These are phyloP conservation scores for Harpagifer antarcticus DNA, from an alignment of 2,797 vertebrate species.

Conservation along the genomic window DNA sequence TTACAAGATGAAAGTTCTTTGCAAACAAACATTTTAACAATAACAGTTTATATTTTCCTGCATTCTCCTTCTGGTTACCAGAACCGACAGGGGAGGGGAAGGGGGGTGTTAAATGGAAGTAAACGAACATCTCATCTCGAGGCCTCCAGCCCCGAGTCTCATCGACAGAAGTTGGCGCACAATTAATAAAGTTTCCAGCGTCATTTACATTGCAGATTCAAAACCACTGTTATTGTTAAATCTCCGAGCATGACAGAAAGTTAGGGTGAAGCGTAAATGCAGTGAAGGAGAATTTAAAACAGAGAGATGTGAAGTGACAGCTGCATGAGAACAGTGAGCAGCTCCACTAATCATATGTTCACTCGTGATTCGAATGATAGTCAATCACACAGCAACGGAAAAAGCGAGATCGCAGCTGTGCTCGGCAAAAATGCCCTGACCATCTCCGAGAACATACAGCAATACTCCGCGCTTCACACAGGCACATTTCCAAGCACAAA, in stretches of 20 bases:
- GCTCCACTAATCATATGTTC: slow-evolving; percentile 77
- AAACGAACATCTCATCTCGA: slow-evolving; percentile 78
- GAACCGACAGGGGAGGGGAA: slow-evolving; percentile 67
- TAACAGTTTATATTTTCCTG: slow-evolving; percentile 86
- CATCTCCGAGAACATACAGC: slow-evolving; percentile 72
- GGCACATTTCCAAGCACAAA: slow-evolving; percentile 80
- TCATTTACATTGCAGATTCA: slow-evolving; percentile 79
- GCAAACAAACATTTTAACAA: slow-evolving; percentile 90
- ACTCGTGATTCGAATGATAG: slow-evolving; percentile 73
- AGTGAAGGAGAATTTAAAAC: slow-evolving; percentile 48
- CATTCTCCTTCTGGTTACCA: slow-evolving; percentile 79
- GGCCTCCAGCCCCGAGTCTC: slow-evolving; percentile 78
- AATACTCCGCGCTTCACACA: slow-evolving; percentile 71
- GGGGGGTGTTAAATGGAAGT: slow-evolving; percentile 79
- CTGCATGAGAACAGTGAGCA: slow-evolving; percentile 67
- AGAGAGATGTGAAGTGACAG: slow-evolving; percentile 67
- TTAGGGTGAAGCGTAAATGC: slow-evolving; percentile 31
- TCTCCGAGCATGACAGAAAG: slow-evolving; percentile 34
- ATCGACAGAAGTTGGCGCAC: slow-evolving; percentile 73
- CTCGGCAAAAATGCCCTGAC: slow-evolving; percentile 77
- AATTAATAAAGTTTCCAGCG: slow-evolving; percentile 80
- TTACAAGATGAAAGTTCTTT: slow-evolving; percentile 89
- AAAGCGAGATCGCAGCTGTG: slow-evolving; percentile 77
- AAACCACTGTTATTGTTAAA: slow-evolving; percentile 45
- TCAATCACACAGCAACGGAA: slow-evolving; percentile 74